Base-by-base conservation (phyloP, 2,113 vertebrate species). In the Ochotona curzoniae region DNA sequence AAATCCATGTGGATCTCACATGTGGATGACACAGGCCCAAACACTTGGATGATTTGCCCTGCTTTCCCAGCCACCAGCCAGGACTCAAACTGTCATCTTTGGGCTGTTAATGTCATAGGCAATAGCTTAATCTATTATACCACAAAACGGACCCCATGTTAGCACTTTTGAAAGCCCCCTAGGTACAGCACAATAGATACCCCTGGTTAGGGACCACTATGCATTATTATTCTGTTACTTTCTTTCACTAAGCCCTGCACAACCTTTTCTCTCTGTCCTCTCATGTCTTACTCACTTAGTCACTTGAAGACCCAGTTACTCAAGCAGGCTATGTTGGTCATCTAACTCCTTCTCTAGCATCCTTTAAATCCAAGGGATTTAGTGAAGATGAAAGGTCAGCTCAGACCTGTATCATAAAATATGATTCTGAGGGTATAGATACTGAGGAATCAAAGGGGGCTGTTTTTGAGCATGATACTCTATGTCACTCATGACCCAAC, bases 301-400 rank as follows among this genome's bases (percentile, higher is more conserved):
- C 17, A 30, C 14, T 71, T 92, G 83, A 93, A 90, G 63, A 66
- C 67, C 18, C 30, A 63, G 10, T 76, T 28, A 89, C 69, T 88
- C 82, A 82, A 78, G 49, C 61, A 91, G 73, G 66, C 9, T 57
- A 49, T 28, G 8, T 35, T 81, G 82, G 35, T 96, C 30, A 75
- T 70, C 79, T 78, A 9, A 11, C 11, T 54, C 25, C 80, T 92
- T 80, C 26, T 83, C 25, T 26, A 78, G 38, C 32, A 75, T 25
- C 67, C 18, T 89, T 70, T 87, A 81, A 80, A 87, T 76, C 49
- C 35, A 83, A 83, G 81, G 35, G 12, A 83, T 75, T 35, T 79
- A 76, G 26, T 87, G 26, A 92, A 47, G 57, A 89, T 64, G 61
- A 80, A 47, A 76, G 76, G 18, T 32, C 60, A 25, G 2, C 32